A percentile compares a stretch with the other conserved stretches of the same genome.
Evolutionary conservation across 30 jellyfish, hydroid and myxozoan species (phyloP).

Genomic region (Chrysaora quinquecirrha): DNA sequence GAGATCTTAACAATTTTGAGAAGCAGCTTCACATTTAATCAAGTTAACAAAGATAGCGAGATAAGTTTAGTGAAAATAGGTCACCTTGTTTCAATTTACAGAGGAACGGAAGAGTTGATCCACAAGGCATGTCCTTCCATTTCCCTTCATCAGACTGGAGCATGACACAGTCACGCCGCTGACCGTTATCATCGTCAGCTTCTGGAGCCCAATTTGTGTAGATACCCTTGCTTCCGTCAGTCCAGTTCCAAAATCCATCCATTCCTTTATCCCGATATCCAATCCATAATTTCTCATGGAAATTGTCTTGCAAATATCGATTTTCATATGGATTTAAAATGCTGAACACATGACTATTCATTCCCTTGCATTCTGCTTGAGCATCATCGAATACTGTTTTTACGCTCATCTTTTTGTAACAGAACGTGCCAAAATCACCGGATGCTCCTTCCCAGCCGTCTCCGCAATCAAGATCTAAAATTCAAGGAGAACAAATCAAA

Average conservation of each 20-base stretch:
- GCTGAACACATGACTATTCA: constrained; percentile 85
- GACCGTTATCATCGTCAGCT: constrained; percentile 79
- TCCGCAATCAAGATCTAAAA: constrained; percentile 92
- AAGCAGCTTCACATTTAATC: no score
- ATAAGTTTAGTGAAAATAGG: no score
- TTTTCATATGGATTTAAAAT: constrained; percentile 93
- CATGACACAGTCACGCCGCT: constrained; percentile 87
- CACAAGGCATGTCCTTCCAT: constrained; percentile 95
- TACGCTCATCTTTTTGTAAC: constrained; percentile 87
- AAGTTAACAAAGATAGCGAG: no score
- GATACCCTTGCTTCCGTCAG: constrained; percentile 85
- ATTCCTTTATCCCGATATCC: constrained; percentile 92
- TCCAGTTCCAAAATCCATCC: constrained; percentile 98
- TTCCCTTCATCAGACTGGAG: constrained; percentile 78
- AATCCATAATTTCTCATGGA: constrained; percentile 92
- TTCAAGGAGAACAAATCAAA: no score
- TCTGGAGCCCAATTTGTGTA: constrained; percentile 96
- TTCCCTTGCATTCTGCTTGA: constrained; percentile 76
- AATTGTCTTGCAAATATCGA: constrained; percentile 87
- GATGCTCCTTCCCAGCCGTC: constrained; percentile 99
- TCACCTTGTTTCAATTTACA: constrained; percentile 89
- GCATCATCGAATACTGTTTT: constrained; percentile 93
- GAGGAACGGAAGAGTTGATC: constrained; percentile 56
- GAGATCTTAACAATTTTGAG: no score
- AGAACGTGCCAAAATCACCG: constrained; percentile 98